Percentiles rank a stretch among this genome's conserved stretches.
Conservation (phyloP, 2,888 invertebrate species). For the Stegana nigrithorax region DNA sequence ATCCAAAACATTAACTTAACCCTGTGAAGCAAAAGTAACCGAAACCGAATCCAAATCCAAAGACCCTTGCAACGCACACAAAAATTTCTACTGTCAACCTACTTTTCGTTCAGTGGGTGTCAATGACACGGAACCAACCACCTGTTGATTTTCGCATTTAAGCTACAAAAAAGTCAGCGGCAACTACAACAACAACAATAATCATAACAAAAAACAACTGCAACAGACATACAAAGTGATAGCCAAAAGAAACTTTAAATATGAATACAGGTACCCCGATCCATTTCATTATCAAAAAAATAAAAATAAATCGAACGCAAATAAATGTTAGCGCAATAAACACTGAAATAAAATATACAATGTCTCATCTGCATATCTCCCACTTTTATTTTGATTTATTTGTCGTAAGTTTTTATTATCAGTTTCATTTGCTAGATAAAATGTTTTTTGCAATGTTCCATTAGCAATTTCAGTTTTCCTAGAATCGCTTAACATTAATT, state of each 20-base stretch:
- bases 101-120: constrained; percentile 1
- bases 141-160: constrained; percentile 8
- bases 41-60: background rate
- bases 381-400: background rate
- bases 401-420: background rate
- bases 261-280: constrained; percentile 57
- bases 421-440: background rate
- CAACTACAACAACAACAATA: background rate
- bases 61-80: background rate
- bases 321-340: too few relatives aligned
- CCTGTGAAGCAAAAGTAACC: background rate
- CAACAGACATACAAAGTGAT: constrained; percentile 27
- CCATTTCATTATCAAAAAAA: too few relatives aligned
- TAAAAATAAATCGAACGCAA: too few relatives aligned
- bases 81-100: background rate
- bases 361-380: background rate
- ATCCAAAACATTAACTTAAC: background rate
- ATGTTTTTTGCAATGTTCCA: too few relatives aligned
- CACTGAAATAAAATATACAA: too few relatives aligned
- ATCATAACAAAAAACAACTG: too few relatives aligned
- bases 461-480: too few relatives aligned
- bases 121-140: constrained; percentile 9
- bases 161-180: background rate
- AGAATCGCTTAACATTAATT: too few relatives aligned
- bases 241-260: constrained; percentile 55